A percentile compares a stretch with the other conserved stretches of the same genome.
Evolutionary conservation across 2,888 invertebrate species (phyloP).

Genomic region (Diarsia dahlii): DNA sequence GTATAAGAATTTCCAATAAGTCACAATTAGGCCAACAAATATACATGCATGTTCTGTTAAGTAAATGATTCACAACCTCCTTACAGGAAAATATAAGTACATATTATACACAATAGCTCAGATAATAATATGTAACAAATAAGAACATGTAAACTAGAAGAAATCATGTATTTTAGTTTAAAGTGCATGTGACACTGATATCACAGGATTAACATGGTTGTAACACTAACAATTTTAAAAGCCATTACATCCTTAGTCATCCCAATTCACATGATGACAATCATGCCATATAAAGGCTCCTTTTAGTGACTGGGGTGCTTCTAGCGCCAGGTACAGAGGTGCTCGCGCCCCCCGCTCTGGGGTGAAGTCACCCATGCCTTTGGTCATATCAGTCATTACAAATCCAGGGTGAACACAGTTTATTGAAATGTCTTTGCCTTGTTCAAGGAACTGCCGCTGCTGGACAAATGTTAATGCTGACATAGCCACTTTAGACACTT

Average conservation of each 20-base stretch:
- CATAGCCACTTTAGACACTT: slow-evolving; percentile 88
- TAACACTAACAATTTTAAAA: slow-evolving; percentile 75
- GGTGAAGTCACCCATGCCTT: slow-evolving; percentile 87
- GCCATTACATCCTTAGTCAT: slow-evolving; percentile 82
- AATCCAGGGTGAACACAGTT: slow-evolving; percentile 89
- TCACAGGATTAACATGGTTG: slow-evolving; percentile 87
- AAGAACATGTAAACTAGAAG: slow-evolving; percentile 78
- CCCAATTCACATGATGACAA: slow-evolving; percentile 89
- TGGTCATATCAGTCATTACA: slow-evolving; percentile 89
- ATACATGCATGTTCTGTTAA: slow-evolving; percentile 34
- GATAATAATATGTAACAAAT: slow-evolving; percentile 65
- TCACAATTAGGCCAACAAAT: slow-evolving; percentile 45
- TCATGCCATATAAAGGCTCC: slow-evolving; percentile 89
- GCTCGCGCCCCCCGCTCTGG: slow-evolving; percentile 86
- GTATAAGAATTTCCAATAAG: slow-evolving; percentile 14
- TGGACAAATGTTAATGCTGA: slow-evolving; percentile 88
- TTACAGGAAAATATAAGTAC: slow-evolving; percentile 50
- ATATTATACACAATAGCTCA: slow-evolving; percentile 31
- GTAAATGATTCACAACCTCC: slow-evolving; percentile 56
- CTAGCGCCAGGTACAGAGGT: slow-evolving; percentile 85
- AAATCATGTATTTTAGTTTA: slow-evolving; percentile 86
- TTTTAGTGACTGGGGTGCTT: slow-evolving; percentile 86
- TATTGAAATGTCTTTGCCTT: slow-evolving; percentile 86
- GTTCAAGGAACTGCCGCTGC: slow-evolving; percentile 86
- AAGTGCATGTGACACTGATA: slow-evolving; percentile 88